Base-by-base conservation (phyloP, 1,140 invertebrate genomes). In the Battus philenor region DNA sequence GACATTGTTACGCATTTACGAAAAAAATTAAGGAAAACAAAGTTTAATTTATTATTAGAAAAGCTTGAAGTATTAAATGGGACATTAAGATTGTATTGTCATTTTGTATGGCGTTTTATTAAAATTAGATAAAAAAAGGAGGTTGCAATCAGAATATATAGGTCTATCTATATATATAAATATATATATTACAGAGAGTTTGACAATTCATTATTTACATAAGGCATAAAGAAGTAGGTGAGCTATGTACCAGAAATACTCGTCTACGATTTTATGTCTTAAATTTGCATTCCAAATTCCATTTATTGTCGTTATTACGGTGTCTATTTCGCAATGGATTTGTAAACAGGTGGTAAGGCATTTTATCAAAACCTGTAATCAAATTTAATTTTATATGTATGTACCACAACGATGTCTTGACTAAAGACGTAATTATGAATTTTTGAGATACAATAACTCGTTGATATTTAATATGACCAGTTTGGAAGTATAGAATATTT, bases 401-500 rank as follows among this genome's bases (percentile, higher is more conserved):
- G n/a, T n/a, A n/a, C n/a, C n/a, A n/a, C n/a, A n/a, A n/a, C n/a
- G n/a, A n/a, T n/a, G n/a, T n/a, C n/a, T n/a, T n/a, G n/a, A n/a
- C n/a, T n/a, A n/a, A n/a, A n/a, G n/a, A 8, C 47, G 52, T 54
- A 46, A 59, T 53, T 60, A 49, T 64, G 45, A 58, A 47, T 47
- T 50, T n/a, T 50, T 38, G 49, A 33, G 50, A 54, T 48, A 64
- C 50, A 41, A 54, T 59, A 64, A 68, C 63, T 77, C 69, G 69
- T 68, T 57, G 62, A 67, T 52, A 75, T 54, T 62, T 71, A 51
- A 71, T 68, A 60, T 64, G 69, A 76, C 69, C 71, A 73, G 53
- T 67, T 70, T 59, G 59, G 64, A 69, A 58, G 34, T 65, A 71
- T 67, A 54, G 70, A 72, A 77, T 83, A 84, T 84, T 84, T 84